Evolutionary conservation across 2,113 vertebrate species (phyloP), one percentile per base, ranked within the genome.

Genomic region (Nycticryphes semicollaris): DNA sequence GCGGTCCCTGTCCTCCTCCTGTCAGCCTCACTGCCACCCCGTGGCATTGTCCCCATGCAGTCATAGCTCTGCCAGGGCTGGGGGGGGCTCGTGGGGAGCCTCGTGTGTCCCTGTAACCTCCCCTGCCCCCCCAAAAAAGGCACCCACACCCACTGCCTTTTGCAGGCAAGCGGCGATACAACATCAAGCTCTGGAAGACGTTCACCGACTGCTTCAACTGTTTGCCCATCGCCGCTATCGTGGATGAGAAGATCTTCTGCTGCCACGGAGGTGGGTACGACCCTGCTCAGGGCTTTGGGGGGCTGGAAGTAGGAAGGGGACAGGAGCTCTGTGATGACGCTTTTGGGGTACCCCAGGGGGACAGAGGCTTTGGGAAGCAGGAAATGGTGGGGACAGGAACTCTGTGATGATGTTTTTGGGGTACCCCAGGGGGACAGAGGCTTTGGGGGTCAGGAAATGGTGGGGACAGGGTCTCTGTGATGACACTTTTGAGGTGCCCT

Each of bases 161-260:
- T 6, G 28, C 97, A 99, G 99, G 99, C 98, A 99, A 99, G 94
- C 97, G 99, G 84, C 98, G 99, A 30, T 99, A 99, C 96, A 99
- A 99, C 98, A 99, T 99, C 94, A 99, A 99, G 96, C 98, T 99
- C 45, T 99, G 99, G 99, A 99, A 99, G 95, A 99, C 99, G 4
- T 99, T 99, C 97, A 99, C 99, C 0, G 99, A 99, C 97, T 99
- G 99, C 96, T 99, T 99, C 98, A 99, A 99, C 97, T 99, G 99
- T 96, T 97, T 99, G 97, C 99, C 99, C 50, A 99, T 99, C 0
- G 99, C 99, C 1, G 99, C 99, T 70, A 99, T 99, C 1, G 99
- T 99, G 67, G 99, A 99, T 1, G 99, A 99, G 98, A 99, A 99
- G 98, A 99, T 99, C 93, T 99, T 99, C 97, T 99, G 99, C 97